phyloP scores from a whole-genome alignment of 2,113 vertebrate species.

The Mus spicilegus region DNA sequence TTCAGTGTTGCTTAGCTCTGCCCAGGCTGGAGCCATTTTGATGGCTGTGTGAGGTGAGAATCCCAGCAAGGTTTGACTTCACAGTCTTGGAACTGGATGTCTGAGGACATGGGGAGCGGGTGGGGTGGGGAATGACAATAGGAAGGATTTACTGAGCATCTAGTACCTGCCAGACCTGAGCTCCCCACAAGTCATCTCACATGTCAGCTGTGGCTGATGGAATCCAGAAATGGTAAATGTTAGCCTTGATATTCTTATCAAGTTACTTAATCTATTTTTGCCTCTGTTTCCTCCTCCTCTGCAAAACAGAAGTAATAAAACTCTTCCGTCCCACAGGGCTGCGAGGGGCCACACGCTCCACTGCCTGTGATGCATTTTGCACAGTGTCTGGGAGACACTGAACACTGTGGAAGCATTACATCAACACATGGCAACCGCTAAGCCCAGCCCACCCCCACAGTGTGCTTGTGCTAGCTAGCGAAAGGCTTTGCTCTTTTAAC shows the following conservation, averaged over 20 bases:
- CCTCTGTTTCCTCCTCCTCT: conserved; percentile 11
- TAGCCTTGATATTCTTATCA: conserved; percentile 46
- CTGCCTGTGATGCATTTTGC: background rate
- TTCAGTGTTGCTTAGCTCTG: background rate
- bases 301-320: conserved; percentile 3
- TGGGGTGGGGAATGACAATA: background rate
- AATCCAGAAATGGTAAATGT: background rate
- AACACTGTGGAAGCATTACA: background rate
- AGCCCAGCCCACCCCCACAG: background rate
- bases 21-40: background rate
- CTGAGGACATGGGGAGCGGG: background rate
- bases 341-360: background rate
- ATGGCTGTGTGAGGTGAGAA: too few species aligned
- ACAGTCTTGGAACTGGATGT: background rate
- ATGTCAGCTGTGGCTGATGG: background rate
- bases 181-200: background rate
- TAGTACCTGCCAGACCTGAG: background rate
- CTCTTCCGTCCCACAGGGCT: background rate
- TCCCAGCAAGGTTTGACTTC: background rate
- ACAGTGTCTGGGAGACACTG: background rate
- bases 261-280: conserved; percentile 53
- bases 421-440: background rate
- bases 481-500: background rate
- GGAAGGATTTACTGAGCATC: conserved; percentile 46
- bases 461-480: background rate